Evolutionary conservation across 1,140 invertebrate species (phyloP).

Genomic region (Zaprionus lachaisei): DNA sequence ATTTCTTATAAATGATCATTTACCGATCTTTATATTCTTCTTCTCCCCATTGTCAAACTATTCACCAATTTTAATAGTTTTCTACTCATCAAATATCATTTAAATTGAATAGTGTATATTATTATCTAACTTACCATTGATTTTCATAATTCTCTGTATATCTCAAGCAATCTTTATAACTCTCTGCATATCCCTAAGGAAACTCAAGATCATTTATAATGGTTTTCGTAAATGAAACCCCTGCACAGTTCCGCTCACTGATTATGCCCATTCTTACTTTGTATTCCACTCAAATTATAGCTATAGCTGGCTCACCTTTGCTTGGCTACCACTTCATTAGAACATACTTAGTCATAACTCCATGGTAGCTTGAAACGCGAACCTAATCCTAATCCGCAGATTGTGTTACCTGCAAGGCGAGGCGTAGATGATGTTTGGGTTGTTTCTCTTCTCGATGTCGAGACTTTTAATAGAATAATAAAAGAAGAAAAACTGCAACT

Average conservation of each 20-base stretch:
- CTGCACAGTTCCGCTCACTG: neutral
- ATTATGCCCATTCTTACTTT: neutral
- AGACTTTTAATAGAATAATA: conserved; percentile 19
- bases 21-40: neutral
- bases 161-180: neutral
- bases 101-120: neutral
- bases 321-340: conserved; percentile 65
- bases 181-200: neutral
- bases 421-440: conserved; percentile 33
- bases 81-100: neutral
- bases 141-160: neutral
- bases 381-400: conserved; percentile 28
- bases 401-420: conserved; percentile 34
- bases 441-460: neutral
- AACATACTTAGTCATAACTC: conserved; percentile 72
- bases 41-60: neutral
- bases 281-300: neutral
- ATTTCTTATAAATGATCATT: no score
- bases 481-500: neutral
- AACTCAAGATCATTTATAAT: neutral
- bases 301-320: neutral
- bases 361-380: conserved; percentile 32
- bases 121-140: neutral
- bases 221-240: neutral
- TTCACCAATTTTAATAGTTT: neutral